These are phyloP conservation scores for Paguma larvata DNA, from an alignment of 2,797 vertebrate species.

Conservation along the genomic window DNA sequence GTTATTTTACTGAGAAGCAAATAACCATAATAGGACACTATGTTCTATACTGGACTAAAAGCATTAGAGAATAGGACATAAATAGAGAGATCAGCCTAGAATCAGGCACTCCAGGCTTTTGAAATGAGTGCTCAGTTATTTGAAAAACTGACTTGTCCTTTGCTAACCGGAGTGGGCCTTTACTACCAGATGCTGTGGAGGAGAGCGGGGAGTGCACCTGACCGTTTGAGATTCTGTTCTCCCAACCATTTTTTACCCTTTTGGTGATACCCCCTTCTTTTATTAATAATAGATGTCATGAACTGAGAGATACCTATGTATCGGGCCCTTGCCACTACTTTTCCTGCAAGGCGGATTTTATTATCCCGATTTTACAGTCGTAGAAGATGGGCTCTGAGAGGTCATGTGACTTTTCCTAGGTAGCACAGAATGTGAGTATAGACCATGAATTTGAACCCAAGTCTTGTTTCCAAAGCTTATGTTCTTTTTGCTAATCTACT, in stretches of 20 bases:
- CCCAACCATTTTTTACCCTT: not conserved
- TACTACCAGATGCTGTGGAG: not conserved
- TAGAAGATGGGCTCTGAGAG: not conserved
- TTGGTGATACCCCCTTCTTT: not conserved
- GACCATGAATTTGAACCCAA: not conserved
- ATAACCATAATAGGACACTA: not conserved
- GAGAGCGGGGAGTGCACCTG: not conserved
- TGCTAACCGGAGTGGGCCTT: not conserved
- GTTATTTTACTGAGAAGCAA: constrained; percentile 64
- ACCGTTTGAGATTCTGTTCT: not conserved
- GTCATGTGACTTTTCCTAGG: not conserved
- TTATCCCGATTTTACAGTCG: not conserved
- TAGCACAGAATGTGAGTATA: not conserved
- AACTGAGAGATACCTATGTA: not conserved
- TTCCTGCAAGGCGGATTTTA: not conserved
- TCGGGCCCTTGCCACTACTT: not conserved
- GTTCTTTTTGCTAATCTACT: not conserved
- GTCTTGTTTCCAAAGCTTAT: not conserved
- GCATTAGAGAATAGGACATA: not conserved
- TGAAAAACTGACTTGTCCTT: not conserved
- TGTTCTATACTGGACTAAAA: constrained; percentile 22
- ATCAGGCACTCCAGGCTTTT: not conserved
- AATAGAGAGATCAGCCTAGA: not conserved
- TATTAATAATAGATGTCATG: not conserved
- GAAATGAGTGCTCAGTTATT: not conserved